Evolutionary conservation across 2,888 invertebrate genomes (phyloP).

Genomic region (Endotricha flammealis): DNA sequence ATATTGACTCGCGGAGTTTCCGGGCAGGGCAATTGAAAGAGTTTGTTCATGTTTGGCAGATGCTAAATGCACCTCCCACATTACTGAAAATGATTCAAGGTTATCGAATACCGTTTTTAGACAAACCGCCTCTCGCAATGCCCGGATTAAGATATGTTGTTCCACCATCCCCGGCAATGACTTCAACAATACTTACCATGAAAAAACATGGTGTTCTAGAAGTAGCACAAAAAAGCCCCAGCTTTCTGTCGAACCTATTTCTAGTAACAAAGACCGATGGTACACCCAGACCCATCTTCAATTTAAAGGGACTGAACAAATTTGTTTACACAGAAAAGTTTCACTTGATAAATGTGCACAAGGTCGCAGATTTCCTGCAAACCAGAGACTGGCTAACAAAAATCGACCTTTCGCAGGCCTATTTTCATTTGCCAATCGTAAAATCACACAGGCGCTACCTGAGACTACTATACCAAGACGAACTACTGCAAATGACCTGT

Average conservation of each 20-base stretch:
- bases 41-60: background rate
- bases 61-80: background rate
- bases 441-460: slow-evolving; percentile 22
- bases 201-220: background rate
- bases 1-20: background rate
- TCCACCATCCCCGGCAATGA: background rate
- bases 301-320: background rate
- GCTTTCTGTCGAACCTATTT: background rate
- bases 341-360: slow-evolving; percentile 2
- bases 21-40: background rate
- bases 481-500: slow-evolving; percentile 25
- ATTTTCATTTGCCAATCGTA: slow-evolving; percentile 21
- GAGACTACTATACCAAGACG: slow-evolving; percentile 17
- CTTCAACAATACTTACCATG: background rate
- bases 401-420: slow-evolving; percentile 23
- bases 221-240: background rate
- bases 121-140: background rate
- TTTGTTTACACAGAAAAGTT: slow-evolving; percentile 1
- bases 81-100: background rate
- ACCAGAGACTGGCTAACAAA: slow-evolving; percentile 20
- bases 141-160: background rate
- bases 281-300: background rate
- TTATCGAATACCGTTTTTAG: slow-evolving; percentile 1
- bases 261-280: slow-evolving; percentile 1
- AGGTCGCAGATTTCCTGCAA: slow-evolving; percentile 3